Evolutionary conservation across 2,888 invertebrate species (phyloP).

Genomic region (Diplolepis rosae): DNA sequence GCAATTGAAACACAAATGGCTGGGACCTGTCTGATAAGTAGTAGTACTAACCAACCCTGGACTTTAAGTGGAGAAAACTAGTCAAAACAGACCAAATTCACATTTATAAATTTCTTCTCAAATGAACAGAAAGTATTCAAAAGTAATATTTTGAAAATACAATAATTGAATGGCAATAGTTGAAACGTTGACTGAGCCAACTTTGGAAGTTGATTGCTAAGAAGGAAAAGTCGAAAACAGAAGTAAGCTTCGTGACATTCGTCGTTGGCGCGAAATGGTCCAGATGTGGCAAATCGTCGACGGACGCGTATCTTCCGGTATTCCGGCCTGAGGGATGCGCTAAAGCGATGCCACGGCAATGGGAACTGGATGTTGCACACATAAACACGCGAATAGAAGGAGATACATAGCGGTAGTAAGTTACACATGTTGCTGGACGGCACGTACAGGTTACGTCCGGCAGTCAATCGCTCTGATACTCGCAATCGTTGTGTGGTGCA

Average conservation of each 20-base stretch:
- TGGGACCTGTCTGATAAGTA: too few relatives aligned
- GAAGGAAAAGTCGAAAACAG: neutral
- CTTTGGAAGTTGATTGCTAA: neutral
- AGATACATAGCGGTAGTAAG: slow-evolving; percentile 72
- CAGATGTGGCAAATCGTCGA: slow-evolving; percentile 57
- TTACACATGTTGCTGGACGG: slow-evolving; percentile 72
- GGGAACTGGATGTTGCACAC: slow-evolving; percentile 58
- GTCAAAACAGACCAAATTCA: too few relatives aligned
- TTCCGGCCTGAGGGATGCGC: slow-evolving; percentile 54
- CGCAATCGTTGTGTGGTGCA: too few relatives aligned
- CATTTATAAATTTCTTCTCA: too few relatives aligned
- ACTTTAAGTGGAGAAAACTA: too few relatives aligned
- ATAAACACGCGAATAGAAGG: slow-evolving; percentile 67
- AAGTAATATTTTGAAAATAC: too few relatives aligned
- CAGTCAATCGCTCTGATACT: slow-evolving; percentile 74
- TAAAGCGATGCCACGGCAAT: slow-evolving; percentile 56
- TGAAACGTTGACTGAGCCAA: too few relatives aligned
- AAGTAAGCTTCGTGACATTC: neutral
- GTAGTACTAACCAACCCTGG: too few relatives aligned
- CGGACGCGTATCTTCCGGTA: slow-evolving; percentile 28
- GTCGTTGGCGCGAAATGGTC: slow-evolving; percentile 41
- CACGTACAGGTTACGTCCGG: slow-evolving; percentile 73
- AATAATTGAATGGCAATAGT: too few relatives aligned
- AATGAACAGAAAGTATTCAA: too few relatives aligned
- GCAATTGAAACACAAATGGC: too few relatives aligned